Evolutionary conservation across 2,888 invertebrate genomes (phyloP).

Genomic region (Cephus pulcher): DNA sequence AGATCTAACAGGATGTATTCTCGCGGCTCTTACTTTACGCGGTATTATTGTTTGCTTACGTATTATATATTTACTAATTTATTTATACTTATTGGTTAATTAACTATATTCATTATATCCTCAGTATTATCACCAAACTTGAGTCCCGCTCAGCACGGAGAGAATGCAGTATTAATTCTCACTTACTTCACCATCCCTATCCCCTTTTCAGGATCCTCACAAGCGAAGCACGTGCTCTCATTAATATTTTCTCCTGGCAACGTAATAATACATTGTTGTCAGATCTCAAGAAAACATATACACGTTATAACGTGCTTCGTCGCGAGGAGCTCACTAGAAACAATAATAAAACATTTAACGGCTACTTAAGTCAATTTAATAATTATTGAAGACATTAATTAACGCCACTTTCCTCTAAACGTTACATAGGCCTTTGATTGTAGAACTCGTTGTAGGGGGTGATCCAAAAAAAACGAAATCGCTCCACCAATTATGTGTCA

Average conservation of each 20-base stretch:
- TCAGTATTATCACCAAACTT: conserved; percentile 38
- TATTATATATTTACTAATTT: conserved; percentile 11
- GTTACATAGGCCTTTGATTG: conserved; percentile 56
- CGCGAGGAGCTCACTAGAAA: conserved; percentile 9
- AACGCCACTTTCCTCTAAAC: conserved; percentile 44
- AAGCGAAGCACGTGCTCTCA: not conserved
- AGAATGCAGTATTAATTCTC: conserved; percentile 20
- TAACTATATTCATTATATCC: conserved; percentile 20
- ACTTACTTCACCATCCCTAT: conserved; percentile 11
- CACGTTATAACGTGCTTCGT: conserved; percentile 1
- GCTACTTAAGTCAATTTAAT: conserved; percentile 32
- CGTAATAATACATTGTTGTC: conserved; percentile 8
- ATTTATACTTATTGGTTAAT: conserved; percentile 12
- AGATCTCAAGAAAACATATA: conserved; percentile 5
- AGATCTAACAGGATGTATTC: conserved; percentile 3
- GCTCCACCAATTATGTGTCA: not conserved
- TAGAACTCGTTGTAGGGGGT: conserved; percentile 37
- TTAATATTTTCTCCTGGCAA: not conserved
- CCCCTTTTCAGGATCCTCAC: not conserved
- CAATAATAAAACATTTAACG: conserved; percentile 20
- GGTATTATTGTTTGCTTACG: conserved; percentile 6
- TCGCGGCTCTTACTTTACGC: conserved; percentile 16
- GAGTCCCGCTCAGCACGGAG: conserved; percentile 34
- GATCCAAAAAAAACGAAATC: conserved; percentile 16
- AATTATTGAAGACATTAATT: conserved; percentile 47